phyloP scores from a whole-genome alignment of 2,888 invertebrate genomes.

The Perizoma flavofasciatum region DNA sequence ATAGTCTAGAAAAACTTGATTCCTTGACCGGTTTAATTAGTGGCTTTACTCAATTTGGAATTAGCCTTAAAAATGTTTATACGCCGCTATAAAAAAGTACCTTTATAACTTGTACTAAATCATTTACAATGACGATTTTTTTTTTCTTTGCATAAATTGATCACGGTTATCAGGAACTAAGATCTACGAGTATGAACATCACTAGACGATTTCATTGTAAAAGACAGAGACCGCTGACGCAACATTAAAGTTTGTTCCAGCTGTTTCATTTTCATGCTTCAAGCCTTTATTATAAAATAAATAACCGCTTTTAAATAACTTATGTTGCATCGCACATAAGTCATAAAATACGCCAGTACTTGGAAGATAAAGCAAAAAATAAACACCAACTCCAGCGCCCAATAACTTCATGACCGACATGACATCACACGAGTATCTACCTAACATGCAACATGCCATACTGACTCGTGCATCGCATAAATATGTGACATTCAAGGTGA shows the following conservation, averaged over 20 bases:
- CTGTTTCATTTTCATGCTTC: no score
- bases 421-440: constrained; percentile 53
- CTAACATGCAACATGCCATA: constrained; percentile 49
- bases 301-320: no score
- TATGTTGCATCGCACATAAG: background rate
- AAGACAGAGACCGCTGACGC: no score
- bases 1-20: constrained; percentile 26
- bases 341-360: background rate
- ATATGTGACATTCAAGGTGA: constrained; percentile 57
- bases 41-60: constrained; percentile 25
- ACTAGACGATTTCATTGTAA: no score
- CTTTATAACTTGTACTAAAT: constrained; percentile 7
- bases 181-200: no score
- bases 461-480: constrained; percentile 56
- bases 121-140: no score
- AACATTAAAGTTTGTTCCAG: no score
- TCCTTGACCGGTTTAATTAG: constrained; percentile 27
- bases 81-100: background rate
- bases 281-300: no score
- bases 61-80: constrained; percentile 13
- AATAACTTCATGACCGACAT: constrained; percentile 36
- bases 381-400: constrained; percentile 11
- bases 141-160: background rate
- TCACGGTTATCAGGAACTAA: no score
- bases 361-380: constrained; percentile 11